phyloP scores from a whole-genome alignment of 2,888 invertebrate species.

The Ormyrus thymus region DNA sequence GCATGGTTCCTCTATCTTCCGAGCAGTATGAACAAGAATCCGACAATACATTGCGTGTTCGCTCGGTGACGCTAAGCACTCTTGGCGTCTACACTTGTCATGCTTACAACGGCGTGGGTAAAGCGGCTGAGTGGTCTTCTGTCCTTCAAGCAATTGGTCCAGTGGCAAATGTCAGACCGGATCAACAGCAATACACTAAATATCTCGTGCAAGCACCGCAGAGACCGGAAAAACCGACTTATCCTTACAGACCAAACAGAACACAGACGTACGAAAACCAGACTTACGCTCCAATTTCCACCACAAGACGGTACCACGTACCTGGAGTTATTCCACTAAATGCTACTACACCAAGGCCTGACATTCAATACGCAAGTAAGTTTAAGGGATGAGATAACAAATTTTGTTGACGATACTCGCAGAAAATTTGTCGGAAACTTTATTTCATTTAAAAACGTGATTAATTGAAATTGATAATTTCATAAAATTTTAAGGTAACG shows the following conservation, averaged over 20 bases:
- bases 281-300: constrained; percentile 70
- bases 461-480: no score
- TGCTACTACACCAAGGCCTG: constrained; percentile 55
- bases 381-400: background rate
- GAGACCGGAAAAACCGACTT: constrained; percentile 67
- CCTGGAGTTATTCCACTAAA: constrained; percentile 66
- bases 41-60: constrained; percentile 86
- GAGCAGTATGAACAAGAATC: constrained; percentile 83
- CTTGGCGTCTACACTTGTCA: constrained; percentile 92
- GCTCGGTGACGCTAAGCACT: constrained; percentile 82
- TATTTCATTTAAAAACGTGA: no score
- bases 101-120: constrained; percentile 88
- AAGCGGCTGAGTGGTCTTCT: constrained; percentile 86
- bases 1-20: constrained; percentile 84
- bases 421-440: no score
- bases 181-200: constrained; percentile 78
- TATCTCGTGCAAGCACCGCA: constrained; percentile 79
- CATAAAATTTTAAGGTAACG: background rate
- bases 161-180: constrained; percentile 78
- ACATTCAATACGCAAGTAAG: constrained; percentile 67
- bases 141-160: constrained; percentile 84
- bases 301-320: constrained; percentile 62
- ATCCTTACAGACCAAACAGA: constrained; percentile 69
- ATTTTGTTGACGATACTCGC: no score
- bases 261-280: constrained; percentile 66